Conservation (phyloP, 1,140 invertebrate species). For the Formica exsecta region DNA sequence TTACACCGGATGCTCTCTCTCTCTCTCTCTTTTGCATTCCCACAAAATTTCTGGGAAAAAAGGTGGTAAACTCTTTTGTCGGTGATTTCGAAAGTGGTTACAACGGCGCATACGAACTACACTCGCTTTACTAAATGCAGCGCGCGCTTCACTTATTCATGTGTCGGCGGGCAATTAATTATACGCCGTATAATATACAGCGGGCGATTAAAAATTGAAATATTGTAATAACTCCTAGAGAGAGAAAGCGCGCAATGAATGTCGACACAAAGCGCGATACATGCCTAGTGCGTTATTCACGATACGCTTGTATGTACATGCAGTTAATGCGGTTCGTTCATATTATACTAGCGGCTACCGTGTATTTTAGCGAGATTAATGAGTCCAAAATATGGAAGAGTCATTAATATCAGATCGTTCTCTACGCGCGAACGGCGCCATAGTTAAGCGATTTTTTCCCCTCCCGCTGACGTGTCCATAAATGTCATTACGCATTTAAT, state of each 20-base stretch:
- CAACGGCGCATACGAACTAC: neutral
- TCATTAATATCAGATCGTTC: slow-evolving; percentile 53
- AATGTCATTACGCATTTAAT: slow-evolving; percentile 54
- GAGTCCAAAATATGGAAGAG: slow-evolving; percentile 53
- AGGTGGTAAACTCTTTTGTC: neutral
- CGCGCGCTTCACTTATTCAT: slow-evolving; percentile 44
- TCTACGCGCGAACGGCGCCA: neutral
- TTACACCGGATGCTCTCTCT: neutral
- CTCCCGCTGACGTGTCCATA: slow-evolving; percentile 11
- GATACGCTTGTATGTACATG: slow-evolving; percentile 50
- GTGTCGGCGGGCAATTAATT: slow-evolving; percentile 46
- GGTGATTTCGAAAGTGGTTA: slow-evolving; percentile 29
- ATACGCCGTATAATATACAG: slow-evolving; percentile 53
- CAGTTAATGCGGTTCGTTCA: slow-evolving; percentile 51
- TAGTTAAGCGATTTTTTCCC: slow-evolving; percentile 40
- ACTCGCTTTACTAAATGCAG: slow-evolving; percentile 24
- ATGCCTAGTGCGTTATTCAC: slow-evolving; percentile 59
- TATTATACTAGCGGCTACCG: slow-evolving; percentile 43
- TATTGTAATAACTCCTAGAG: slow-evolving; percentile 57
- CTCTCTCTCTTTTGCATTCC: neutral
- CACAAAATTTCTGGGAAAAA: neutral
- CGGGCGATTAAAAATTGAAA: slow-evolving; percentile 53
- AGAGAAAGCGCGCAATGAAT: slow-evolving; percentile 40
- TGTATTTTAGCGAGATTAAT: slow-evolving; percentile 62
- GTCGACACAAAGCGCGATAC: slow-evolving; percentile 43